Percentiles rank a stretch among this genome's conserved stretches.
These are phyloP conservation scores for Sinocyclocheilus rhinocerous DNA, from an alignment of 2,113 vertebrate genomes.

Conservation along the genomic window DNA sequence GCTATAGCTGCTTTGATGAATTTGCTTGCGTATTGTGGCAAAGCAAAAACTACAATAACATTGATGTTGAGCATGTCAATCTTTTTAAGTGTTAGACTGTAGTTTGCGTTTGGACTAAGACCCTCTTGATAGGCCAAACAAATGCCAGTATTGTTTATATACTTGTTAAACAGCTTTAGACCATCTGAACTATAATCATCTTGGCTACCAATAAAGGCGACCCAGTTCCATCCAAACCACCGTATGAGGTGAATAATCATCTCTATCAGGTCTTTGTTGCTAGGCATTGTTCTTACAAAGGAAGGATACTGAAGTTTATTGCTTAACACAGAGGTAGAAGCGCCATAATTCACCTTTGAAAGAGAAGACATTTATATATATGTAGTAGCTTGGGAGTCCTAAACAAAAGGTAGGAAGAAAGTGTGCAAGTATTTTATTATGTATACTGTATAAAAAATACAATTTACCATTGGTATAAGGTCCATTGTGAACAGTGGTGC, in stretches of 20 bases:
- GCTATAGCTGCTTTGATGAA: conserved; percentile 75
- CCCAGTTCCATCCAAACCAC: conserved; percentile 82
- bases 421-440: not conserved
- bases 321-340: conserved; percentile 70
- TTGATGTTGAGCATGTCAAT: conserved; percentile 64
- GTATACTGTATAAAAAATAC: not conserved
- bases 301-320: conserved; percentile 76
- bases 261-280: conserved; percentile 73
- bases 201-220: conserved; percentile 74
- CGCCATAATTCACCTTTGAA: conserved; percentile 81
- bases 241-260: conserved; percentile 48
- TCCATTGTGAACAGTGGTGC: conserved; percentile 75
- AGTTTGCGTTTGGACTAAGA: not conserved
- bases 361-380: not conserved
- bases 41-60: conserved; percentile 67
- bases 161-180: conserved; percentile 61
- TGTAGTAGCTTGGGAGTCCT: not conserved
- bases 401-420: not conserved
- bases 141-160: conserved; percentile 51
- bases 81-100: conserved; percentile 60
- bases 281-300: conserved; percentile 80
- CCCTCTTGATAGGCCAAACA: conserved; percentile 77
- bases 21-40: not conserved
- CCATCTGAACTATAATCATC: conserved; percentile 64
- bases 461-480: conserved; percentile 79